phyloP scores from a whole-genome alignment of 2,888 invertebrate genomes.

The Mythimna lalbum region DNA sequence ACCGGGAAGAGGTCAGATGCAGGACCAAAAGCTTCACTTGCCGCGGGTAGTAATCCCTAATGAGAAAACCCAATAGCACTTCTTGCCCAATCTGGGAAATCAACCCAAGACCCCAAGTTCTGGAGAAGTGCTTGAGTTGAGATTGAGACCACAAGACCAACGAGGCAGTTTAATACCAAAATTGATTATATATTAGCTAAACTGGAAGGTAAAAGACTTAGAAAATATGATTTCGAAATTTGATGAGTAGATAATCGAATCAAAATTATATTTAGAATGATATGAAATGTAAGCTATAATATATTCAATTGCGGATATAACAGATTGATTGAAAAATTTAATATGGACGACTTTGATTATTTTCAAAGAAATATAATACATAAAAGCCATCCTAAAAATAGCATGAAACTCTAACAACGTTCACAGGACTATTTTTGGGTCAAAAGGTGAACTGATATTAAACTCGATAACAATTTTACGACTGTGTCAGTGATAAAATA shows the following conservation, averaged over 20 bases:
- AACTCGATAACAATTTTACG: constrained; percentile 76
- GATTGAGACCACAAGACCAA: no score
- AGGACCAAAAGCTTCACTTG: no score
- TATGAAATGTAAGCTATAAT: neutral
- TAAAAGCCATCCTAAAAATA: constrained; percentile 7
- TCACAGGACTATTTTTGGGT: constrained; percentile 63
- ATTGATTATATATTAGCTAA: neutral
- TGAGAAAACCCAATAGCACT: no score
- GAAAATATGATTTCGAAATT: neutral
- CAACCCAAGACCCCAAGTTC: no score
- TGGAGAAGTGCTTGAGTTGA: no score
- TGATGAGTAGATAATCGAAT: neutral
- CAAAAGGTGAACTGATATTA: constrained; percentile 75
- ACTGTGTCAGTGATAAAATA: constrained; percentile 67
- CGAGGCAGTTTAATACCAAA: neutral
- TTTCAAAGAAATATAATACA: neutral
- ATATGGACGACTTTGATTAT: neutral
- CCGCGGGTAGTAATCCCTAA: no score
- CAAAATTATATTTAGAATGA: neutral
- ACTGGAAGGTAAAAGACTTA: neutral
- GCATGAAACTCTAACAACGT: constrained; percentile 3
- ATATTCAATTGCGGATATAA: neutral
- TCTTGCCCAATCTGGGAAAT: no score
- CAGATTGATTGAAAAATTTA: neutral
- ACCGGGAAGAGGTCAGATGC: no score